phyloP scores from a whole-genome alignment of 2,797 vertebrate species.

The Gastrophryne carolinensis region DNA sequence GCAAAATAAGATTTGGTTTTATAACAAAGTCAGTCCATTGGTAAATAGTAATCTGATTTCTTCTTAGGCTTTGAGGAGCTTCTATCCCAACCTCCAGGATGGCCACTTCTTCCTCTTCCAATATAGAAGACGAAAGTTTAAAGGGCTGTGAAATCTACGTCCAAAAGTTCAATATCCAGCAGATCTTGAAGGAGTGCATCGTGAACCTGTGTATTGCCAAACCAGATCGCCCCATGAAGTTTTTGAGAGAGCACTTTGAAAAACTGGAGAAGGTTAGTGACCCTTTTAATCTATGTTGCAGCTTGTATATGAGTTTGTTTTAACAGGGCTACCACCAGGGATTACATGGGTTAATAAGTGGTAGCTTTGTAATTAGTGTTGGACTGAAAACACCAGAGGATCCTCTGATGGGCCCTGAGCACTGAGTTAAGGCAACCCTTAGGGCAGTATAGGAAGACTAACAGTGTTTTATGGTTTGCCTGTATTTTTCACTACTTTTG shows the following conservation, averaged over 20 bases:
- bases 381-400: no score
- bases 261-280: constrained; percentile 93
- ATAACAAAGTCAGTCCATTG: not conserved
- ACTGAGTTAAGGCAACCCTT: no score
- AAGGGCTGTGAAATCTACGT: constrained; percentile 93
- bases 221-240: constrained; percentile 93
- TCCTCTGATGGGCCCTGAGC: no score
- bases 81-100: constrained; percentile 71
- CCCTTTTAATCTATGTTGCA: not conserved
- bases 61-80: constrained; percentile 52
- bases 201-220: constrained; percentile 93
- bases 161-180: constrained; percentile 93
- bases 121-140: constrained; percentile 92
- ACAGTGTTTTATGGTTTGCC: no score
- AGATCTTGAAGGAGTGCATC: constrained; percentile 95
- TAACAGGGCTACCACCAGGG: no score
- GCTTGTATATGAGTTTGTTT: no score
- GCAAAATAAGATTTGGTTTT: not conserved
- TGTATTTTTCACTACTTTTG: no score
- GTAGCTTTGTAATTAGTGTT: no score
- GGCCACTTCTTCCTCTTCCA: constrained; percentile 76
- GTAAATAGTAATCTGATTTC: constrained; percentile 33
- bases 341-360: no score
- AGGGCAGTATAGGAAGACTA: no score
- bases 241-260: constrained; percentile 95